phyloP scores from a whole-genome alignment of 2,888 invertebrate genomes.

The Papilio protenor region DNA sequence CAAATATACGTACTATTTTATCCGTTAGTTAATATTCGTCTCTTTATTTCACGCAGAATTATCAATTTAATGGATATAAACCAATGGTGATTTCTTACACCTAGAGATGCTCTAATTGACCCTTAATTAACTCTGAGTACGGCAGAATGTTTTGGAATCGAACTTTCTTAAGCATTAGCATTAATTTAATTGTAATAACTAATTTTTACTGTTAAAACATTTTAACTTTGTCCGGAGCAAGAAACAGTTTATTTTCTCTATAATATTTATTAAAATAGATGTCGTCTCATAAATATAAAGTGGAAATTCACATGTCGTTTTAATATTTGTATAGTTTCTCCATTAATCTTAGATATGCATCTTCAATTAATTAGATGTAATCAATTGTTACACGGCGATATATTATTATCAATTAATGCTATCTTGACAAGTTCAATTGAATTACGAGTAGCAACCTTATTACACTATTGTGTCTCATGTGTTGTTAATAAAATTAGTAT shows the following conservation, averaged over 20 bases:
- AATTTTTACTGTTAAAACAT: too few relatives aligned
- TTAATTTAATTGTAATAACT: too few relatives aligned
- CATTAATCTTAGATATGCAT: constrained; percentile 26
- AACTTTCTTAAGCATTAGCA: too few relatives aligned
- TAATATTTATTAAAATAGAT: too few relatives aligned
- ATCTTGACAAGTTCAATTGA: background rate
- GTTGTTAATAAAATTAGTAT: too few relatives aligned
- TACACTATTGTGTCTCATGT: background rate
- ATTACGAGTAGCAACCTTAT: background rate
- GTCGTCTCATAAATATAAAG: background rate
- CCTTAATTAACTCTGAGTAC: too few relatives aligned
- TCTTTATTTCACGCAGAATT: background rate
- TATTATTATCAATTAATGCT: constrained; percentile 17
- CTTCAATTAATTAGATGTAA: constrained; percentile 8
- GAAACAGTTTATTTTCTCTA: too few relatives aligned
- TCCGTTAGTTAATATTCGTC: background rate
- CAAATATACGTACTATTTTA: background rate
- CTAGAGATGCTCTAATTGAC: too few relatives aligned
- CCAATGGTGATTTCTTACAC: too few relatives aligned
- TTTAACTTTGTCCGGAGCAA: too few relatives aligned
- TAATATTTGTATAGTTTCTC: constrained; percentile 1
- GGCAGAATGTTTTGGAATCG: too few relatives aligned
- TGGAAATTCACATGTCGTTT: background rate
- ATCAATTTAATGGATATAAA: background rate
- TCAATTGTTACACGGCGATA: constrained; percentile 24